phyloP scores from a whole-genome alignment of 2,888 invertebrate genomes.

The Autographa pulchrina region DNA sequence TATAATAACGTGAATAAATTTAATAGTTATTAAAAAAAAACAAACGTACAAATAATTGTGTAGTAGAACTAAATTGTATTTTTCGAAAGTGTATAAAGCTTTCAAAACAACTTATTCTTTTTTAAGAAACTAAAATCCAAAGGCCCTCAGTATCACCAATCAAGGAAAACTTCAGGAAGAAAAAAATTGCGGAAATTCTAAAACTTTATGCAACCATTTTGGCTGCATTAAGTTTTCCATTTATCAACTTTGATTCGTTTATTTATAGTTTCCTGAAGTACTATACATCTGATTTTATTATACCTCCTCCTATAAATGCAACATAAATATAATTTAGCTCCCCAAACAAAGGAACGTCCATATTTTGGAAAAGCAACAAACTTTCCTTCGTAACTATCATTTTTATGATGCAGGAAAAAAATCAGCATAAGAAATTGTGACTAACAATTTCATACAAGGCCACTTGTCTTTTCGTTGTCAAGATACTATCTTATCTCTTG shows the following conservation, averaged over 20 bases:
- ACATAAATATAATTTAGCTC: slow-evolving; percentile 15
- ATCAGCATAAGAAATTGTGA: slow-evolving; percentile 40
- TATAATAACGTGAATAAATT: too few relatives aligned
- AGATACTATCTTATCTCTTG: slow-evolving; percentile 7
- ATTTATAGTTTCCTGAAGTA: neutral
- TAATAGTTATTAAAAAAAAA: too few relatives aligned
- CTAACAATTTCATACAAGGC: slow-evolving; percentile 31
- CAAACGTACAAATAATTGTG: too few relatives aligned
- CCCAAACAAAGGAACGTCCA: slow-evolving; percentile 13
- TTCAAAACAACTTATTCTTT: too few relatives aligned
- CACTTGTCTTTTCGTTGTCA: slow-evolving; percentile 25
- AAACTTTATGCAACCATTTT: neutral
- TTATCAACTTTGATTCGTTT: neutral
- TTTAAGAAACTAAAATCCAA: too few relatives aligned
- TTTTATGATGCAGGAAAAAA: slow-evolving; percentile 52
- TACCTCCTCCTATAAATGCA: slow-evolving; percentile 6
- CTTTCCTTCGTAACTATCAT: slow-evolving; percentile 25
- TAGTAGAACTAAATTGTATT: too few relatives aligned
- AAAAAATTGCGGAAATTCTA: neutral
- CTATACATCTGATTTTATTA: slow-evolving; percentile 12
- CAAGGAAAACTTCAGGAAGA: neutral
- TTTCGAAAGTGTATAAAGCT: too few relatives aligned
- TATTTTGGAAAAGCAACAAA: slow-evolving; percentile 34
- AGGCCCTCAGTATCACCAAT: too few relatives aligned
- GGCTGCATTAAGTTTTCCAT: neutral